Conservation (phyloP, 2,113 vertebrate genomes). For the Trinectes maculatus region DNA sequence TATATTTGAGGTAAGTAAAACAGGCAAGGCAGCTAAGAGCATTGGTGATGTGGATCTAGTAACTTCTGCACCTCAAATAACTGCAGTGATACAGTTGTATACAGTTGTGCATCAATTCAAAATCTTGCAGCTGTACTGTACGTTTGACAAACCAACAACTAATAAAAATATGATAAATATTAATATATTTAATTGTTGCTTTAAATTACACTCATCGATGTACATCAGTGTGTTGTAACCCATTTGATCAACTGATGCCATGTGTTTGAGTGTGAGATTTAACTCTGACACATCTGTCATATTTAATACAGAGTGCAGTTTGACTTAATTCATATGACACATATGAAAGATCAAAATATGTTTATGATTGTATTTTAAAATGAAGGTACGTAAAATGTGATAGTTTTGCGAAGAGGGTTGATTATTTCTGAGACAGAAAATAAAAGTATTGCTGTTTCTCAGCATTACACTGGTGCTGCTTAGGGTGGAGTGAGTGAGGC, state of each 20-base stretch:
- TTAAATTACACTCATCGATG: no score
- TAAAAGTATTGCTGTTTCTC: not conserved
- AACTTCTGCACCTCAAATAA: not conserved
- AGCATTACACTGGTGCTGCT: constrained; percentile 7
- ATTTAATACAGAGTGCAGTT: no score
- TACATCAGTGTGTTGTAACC: not conserved
- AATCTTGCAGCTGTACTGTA: not conserved
- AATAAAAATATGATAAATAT: no score
- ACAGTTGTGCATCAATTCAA: constrained; percentile 2
- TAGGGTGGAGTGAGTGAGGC: constrained; percentile 22
- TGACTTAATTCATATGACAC: no score
- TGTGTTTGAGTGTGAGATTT: no score
- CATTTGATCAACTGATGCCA: no score
- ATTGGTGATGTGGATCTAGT: not conserved
- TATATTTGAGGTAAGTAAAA: constrained; percentile 4
- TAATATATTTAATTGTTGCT: no score
- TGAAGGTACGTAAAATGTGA: not conserved
- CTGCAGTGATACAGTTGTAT: not conserved
- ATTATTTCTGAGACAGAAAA: not conserved
- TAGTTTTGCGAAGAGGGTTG: no score
- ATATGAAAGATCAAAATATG: no score
- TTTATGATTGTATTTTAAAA: not conserved
- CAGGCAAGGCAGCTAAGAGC: constrained; percentile 20
- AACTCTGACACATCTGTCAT: no score
- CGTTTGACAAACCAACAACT: not conserved